Base-by-base conservation (phyloP, 2,797 vertebrate species). In the Artibeus lituratus region DNA sequence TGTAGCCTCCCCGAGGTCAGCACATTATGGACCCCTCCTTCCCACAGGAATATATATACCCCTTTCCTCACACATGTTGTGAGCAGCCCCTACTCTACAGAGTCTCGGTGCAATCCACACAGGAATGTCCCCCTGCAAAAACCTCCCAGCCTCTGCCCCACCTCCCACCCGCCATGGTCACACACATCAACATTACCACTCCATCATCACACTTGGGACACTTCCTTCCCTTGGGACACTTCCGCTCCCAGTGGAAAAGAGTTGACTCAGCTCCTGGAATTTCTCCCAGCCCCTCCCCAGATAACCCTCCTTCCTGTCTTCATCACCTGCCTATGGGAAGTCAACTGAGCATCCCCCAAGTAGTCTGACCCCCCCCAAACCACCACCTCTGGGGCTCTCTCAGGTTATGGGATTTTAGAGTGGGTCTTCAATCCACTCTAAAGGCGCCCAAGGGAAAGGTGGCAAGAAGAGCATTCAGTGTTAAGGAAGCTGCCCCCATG, bases 251-350 rank as follows among this genome's bases (percentile, higher is more conserved):
- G n/a, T 88, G 87, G 94, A 35, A 90, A 96, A 96, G 96, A 95
- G 59, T 1, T 85, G 92, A 93, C 90, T 96, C 87, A 95, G 91
- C 57, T 96, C 86, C 93, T 95, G 80, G 81, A 96, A 96, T 94
- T 59, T 32, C 51, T 86, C 39, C 35, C 14, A 59, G 16, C 24
- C 6, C 29, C 72, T 18, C 7, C 21, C 24, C 9, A 4, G 22
- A 73, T 44, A 10, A 9, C 37, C 55, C 35, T 1, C 53, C 32
- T 74, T 91, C 47, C 83, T 53, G 91, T 95, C 69, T 95, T 80
- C 74, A 90, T 39, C 82, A 94, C 81, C 87, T 94, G 74, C 62
- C 67, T 15, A 53, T 29, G 37, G 22, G 16, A 14, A 37, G 76
- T 73, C 49, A 89, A 47, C 59, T 55, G 39, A 59, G 59, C 57